Evolutionary conservation across 2,888 invertebrate genomes (phyloP).

Genomic region (Iselma pallidipennis): DNA sequence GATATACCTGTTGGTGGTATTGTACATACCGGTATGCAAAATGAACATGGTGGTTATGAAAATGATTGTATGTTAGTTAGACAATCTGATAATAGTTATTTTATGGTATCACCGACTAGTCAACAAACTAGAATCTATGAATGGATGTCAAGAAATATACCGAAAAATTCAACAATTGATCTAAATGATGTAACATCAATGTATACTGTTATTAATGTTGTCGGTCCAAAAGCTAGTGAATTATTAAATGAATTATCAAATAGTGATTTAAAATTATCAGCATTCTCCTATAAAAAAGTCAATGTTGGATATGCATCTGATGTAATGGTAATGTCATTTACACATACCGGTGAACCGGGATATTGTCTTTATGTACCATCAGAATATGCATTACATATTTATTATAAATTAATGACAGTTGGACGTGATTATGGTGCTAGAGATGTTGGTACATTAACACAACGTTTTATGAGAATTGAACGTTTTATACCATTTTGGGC

Average conservation of each 20-base stretch:
- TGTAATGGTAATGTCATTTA: slow-evolving; percentile 71
- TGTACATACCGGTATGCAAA: slow-evolving; percentile 73
- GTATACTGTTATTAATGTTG: slow-evolving; percentile 72
- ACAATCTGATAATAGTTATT: slow-evolving; percentile 65
- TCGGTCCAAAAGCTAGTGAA: slow-evolving; percentile 70
- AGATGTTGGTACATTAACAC: slow-evolving; percentile 69
- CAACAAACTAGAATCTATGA: slow-evolving; percentile 74
- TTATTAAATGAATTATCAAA: slow-evolving; percentile 68
- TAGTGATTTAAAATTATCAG: slow-evolving; percentile 63
- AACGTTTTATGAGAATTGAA: slow-evolving; percentile 69
- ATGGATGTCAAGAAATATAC: slow-evolving; percentile 70
- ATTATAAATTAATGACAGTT: slow-evolving; percentile 67
- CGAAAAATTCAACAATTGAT: slow-evolving; percentile 61
- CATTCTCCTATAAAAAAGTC: slow-evolving; percentile 69
- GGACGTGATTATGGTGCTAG: slow-evolving; percentile 69
- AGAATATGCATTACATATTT: slow-evolving; percentile 75
- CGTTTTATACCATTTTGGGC: slow-evolving; percentile 75
- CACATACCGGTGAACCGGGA: slow-evolving; percentile 73
- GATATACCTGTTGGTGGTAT: slow-evolving; percentile 67
- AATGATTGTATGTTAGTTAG: slow-evolving; percentile 74
- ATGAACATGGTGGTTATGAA: slow-evolving; percentile 71
- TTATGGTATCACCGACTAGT: slow-evolving; percentile 78
- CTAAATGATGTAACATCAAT: slow-evolving; percentile 72
- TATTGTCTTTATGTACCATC: slow-evolving; percentile 72
- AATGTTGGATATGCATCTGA: slow-evolving; percentile 71